Percentiles rank a stretch among this genome's conserved stretches.
Conservation (phyloP, 2,113 vertebrate species). For the Microtus richardsoni region DNA sequence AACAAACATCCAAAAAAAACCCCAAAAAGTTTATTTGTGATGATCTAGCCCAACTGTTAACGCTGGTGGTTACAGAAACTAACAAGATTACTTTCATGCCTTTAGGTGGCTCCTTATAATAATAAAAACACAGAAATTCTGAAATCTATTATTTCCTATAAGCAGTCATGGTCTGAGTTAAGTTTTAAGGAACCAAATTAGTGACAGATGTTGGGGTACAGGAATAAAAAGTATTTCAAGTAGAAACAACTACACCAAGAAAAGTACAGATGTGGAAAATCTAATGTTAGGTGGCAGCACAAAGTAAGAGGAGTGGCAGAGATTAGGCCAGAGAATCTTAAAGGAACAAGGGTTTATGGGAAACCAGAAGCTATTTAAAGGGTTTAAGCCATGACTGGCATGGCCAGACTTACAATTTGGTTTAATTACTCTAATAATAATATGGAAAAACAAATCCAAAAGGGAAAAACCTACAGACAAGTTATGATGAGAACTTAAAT, state of each 20-base stretch:
- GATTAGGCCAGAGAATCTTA: neutral
- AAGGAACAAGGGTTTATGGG: neutral
- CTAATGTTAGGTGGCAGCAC: neutral
- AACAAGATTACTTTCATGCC: neutral
- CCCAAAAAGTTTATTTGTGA: neutral
- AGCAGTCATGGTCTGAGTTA: neutral
- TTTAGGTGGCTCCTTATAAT: neutral
- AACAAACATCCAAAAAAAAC: slow-evolving; percentile 7
- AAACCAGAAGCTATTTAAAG: neutral
- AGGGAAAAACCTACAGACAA: neutral
- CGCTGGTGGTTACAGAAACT: neutral
- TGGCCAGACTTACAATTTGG: neutral
- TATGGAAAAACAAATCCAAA: neutral
- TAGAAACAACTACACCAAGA: neutral
- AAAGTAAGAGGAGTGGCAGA: neutral
- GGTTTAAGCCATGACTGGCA: neutral
- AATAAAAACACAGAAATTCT: neutral
- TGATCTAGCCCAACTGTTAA: neutral
- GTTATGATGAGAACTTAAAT: neutral
- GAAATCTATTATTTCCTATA: neutral
- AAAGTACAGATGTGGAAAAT: neutral
- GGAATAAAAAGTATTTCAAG: neutral
- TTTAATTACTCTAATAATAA: neutral
- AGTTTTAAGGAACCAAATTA: neutral
- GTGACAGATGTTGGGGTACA: neutral